These are phyloP conservation scores for Cebidichthys violaceus DNA, from an alignment of 2,113 vertebrate genomes.

Conservation along the genomic window DNA sequence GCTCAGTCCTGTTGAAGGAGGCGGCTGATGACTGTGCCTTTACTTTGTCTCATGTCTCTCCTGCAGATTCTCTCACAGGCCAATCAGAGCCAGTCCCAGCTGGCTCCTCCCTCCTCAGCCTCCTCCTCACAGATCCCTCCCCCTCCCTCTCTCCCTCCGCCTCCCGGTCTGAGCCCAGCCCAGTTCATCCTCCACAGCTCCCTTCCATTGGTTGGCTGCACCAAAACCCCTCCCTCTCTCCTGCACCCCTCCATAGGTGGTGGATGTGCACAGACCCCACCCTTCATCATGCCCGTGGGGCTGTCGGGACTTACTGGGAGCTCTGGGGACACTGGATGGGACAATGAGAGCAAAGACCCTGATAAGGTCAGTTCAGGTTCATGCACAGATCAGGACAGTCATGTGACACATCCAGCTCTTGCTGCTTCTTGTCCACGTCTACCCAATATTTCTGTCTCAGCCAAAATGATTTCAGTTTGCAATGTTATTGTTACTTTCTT, in stretches of 20 bases:
- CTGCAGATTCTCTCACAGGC: slow-evolving; percentile 90
- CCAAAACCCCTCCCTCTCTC: slow-evolving; percentile 88
- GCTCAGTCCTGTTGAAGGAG: no score
- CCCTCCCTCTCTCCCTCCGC: slow-evolving; percentile 77
- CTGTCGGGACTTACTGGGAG: slow-evolving; percentile 70
- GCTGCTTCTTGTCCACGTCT: no score
- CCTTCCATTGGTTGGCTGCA: slow-evolving; percentile 86
- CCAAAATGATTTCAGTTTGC: neutral
- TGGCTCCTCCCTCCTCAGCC: slow-evolving; percentile 65
- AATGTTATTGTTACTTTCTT: neutral
- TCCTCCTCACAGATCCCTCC: slow-evolving; percentile 83
- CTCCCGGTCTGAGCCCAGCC: slow-evolving; percentile 76
- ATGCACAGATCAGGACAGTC: neutral
- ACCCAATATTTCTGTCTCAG: neutral
- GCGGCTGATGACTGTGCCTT: neutral
- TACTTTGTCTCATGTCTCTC: slow-evolving; percentile 23
- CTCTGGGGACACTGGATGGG: slow-evolving; percentile 78
- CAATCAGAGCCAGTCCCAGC: slow-evolving; percentile 85
- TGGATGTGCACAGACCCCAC: slow-evolving; percentile 84
- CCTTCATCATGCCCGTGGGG: slow-evolving; percentile 70
- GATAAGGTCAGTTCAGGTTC: slow-evolving; percentile 77
- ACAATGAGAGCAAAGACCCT: slow-evolving; percentile 84
- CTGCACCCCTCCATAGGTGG: slow-evolving; percentile 81
- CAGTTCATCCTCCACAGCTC: slow-evolving; percentile 90
- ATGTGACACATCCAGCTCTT: neutral